A percentile compares a stretch with the other conserved stretches of the same genome.
Evolutionary conservation across 2,797 vertebrate genomes (phyloP).

Genomic region (Remorina albescens): DNA sequence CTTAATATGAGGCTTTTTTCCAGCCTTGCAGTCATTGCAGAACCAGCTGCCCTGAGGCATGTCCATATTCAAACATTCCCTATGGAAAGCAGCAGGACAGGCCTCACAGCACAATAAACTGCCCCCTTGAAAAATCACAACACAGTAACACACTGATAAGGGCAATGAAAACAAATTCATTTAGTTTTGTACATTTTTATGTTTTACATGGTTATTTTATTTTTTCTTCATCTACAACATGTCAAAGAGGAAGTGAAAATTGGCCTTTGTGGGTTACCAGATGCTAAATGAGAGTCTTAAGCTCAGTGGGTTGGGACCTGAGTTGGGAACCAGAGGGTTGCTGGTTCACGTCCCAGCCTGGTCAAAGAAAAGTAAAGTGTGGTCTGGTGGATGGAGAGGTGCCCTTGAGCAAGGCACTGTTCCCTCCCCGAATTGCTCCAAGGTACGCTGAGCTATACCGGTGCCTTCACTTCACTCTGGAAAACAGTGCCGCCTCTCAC

Average conservation of each 20-base stretch:
- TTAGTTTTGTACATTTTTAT: no score
- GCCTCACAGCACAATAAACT: slow-evolving; percentile 98
- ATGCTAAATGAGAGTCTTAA: background rate
- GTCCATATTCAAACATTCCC: slow-evolving; percentile 97
- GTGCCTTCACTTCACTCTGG: no score
- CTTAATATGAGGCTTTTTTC: slow-evolving; percentile 96
- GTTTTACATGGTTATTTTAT: background rate
- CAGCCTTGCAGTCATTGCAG: slow-evolving; percentile 99
- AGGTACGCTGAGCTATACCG: no score
- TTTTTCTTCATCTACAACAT: background rate
- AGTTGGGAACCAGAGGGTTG: no score
- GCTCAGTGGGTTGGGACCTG: no score
- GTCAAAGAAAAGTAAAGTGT: no score
- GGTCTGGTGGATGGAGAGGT: no score
- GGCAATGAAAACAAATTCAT: background rate
- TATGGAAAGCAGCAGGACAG: slow-evolving; percentile 99
- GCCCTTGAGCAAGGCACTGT: no score
- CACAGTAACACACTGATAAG: background rate
- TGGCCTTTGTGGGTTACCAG: background rate
- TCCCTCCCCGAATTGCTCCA: no score
- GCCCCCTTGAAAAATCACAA: slow-evolving; percentile 85
- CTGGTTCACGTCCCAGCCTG: no score
- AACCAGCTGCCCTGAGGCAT: slow-evolving; percentile 99
- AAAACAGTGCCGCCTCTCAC: no score
- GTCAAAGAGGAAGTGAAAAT: background rate